Conservation (phyloP, 2,113 vertebrate species). For the Caloenas nicobarica region DNA sequence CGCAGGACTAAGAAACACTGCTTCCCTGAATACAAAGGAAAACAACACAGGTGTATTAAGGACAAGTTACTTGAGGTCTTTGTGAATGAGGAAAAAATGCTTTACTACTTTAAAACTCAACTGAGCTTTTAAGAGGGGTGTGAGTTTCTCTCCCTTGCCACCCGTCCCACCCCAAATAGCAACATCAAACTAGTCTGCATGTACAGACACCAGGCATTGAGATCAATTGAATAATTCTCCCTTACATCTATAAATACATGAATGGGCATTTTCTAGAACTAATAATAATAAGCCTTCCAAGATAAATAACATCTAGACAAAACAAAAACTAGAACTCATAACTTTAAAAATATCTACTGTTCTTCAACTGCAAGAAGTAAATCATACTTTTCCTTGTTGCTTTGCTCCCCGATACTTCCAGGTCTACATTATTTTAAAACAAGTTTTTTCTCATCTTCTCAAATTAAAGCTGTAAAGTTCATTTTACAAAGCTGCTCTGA, state of each 20-base stretch:
- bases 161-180: accelerated
- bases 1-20: slow-evolving; percentile 97
- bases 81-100: slow-evolving; percentile 59
- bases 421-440: background rate
- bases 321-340: background rate
- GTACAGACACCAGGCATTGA: background rate
- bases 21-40: slow-evolving; percentile 86
- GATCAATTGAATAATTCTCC: background rate
- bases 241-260: background rate
- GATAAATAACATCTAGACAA: background rate
- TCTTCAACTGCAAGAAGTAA: background rate
- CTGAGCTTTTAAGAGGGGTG: background rate
- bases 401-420: background rate
- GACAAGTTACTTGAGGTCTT: slow-evolving; percentile 50
- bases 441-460: background rate
- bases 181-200: background rate
- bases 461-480: background rate
- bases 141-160: accelerated
- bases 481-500: background rate
- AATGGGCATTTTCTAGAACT: background rate
- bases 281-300: background rate
- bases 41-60: slow-evolving; percentile 67
- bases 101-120: slow-evolving; percentile 34
- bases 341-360: background rate
- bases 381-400: background rate